These are phyloP conservation scores for Onychostoma macrolepis DNA, from an alignment of 2,113 vertebrate species.

Conservation along the genomic window DNA sequence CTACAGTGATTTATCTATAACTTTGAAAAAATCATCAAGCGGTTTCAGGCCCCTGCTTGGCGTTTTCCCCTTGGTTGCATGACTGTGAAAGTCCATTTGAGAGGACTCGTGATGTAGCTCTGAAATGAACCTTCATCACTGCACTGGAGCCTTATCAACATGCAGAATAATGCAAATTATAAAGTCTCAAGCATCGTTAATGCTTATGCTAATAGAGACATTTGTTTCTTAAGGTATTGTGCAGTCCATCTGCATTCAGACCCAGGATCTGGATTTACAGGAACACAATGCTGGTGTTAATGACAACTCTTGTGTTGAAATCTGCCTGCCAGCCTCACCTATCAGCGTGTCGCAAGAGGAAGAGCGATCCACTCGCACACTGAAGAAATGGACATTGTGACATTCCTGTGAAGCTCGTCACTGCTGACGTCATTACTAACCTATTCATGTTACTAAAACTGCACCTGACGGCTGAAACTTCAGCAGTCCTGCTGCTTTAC, in stretches of 20 bases:
- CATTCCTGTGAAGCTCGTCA: not conserved
- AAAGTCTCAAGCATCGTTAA: not conserved
- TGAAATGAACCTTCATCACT: constrained; percentile 1
- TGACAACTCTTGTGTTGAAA: constrained; percentile 32
- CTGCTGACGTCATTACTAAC: not conserved
- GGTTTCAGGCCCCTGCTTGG: no score
- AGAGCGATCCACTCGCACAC: not conserved
- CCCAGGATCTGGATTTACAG: not conserved
- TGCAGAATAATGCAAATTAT: constrained; percentile 22
- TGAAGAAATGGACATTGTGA: not conserved
- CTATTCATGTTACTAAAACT: not conserved
- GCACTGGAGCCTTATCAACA: not conserved
- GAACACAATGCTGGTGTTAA: constrained; percentile 4
- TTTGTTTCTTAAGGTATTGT: constrained; percentile 30
- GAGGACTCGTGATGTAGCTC: not conserved
- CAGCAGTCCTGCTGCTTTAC: not conserved
- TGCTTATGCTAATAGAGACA: not conserved
- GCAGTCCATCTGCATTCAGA: constrained; percentile 11
- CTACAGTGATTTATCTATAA: not conserved
- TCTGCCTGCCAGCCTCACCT: not conserved
- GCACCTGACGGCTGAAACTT: not conserved
- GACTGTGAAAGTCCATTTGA: not conserved
- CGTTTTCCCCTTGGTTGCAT: not conserved
- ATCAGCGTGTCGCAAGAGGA: constrained; percentile 20
- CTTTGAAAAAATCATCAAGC: not conserved